A percentile compares a stretch with the other conserved stretches of the same genome.
phyloP scores from a whole-genome alignment of 2,113 vertebrate species.

The Saguinus imperator region DNA sequence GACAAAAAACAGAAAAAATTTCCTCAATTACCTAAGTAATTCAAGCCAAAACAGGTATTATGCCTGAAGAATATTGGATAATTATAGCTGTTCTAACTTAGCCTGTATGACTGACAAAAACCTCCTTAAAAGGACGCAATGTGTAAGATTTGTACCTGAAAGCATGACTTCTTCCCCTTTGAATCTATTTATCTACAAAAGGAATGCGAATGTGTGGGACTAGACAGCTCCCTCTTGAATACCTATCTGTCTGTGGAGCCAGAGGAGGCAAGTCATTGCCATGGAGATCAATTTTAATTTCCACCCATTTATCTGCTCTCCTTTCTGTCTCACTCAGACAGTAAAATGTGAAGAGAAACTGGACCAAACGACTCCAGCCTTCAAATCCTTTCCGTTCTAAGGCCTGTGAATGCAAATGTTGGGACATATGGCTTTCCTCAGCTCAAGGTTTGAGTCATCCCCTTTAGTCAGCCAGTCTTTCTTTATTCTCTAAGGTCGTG shows the following conservation, averaged over 20 bases:
- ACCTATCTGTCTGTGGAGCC: conserved; percentile 43
- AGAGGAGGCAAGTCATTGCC: conserved; percentile 31
- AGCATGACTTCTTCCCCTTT: background rate
- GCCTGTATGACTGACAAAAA: conserved; percentile 13
- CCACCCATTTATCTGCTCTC: conserved; percentile 62
- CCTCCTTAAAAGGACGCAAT: background rate
- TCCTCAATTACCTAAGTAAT: conserved; percentile 38
- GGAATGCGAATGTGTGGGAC: background rate
- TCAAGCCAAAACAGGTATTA: conserved; percentile 54
- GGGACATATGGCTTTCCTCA: background rate
- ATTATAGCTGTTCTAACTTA: conserved; percentile 46
- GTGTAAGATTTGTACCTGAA: background rate
- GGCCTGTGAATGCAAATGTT: background rate
- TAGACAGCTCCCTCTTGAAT: conserved; percentile 38
- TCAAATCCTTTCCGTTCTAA: background rate
- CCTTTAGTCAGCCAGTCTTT: background rate
- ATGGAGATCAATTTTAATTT: conserved; percentile 64
- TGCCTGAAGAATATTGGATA: conserved; percentile 33
- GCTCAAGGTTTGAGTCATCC: background rate
- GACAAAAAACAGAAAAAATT: conserved; percentile 47
- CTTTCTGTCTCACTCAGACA: conserved; percentile 45
- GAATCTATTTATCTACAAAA: conserved; percentile 45
- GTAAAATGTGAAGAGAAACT: conserved; percentile 29
- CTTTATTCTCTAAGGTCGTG: conserved; percentile 28
- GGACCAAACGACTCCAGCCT: background rate